phyloP scores from a whole-genome alignment of 2,888 invertebrate species.

The Disparrhopalites patrizii region DNA sequence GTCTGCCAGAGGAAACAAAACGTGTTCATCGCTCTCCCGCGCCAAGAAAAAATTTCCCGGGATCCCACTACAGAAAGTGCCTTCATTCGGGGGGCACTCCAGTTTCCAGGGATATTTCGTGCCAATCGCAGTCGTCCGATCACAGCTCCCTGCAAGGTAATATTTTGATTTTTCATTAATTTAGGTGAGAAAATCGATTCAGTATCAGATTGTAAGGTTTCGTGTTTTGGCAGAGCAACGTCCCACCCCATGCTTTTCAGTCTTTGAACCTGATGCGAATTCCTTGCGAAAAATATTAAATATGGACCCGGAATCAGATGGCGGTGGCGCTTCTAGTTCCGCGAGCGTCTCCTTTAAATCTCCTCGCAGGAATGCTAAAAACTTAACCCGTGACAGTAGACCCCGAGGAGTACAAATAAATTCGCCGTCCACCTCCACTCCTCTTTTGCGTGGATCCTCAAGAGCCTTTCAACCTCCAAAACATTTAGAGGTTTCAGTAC shows the following conservation, averaged over 20 bases:
- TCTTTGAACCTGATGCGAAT: constrained; percentile 34
- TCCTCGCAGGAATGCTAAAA: constrained; percentile 10
- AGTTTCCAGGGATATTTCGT: no score
- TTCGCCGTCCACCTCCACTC: not conserved
- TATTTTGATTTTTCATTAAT: no score
- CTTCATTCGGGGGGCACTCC: no score
- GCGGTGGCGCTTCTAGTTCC: constrained; percentile 2
- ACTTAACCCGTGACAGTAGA: constrained; percentile 1
- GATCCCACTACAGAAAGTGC: constrained; percentile 30
- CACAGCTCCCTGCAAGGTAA: no score
- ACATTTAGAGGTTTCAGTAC: constrained; percentile 45
- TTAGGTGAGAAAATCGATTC: no score
- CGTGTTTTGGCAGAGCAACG: no score
- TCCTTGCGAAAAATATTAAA: constrained; percentile 32
- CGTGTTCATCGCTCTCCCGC: constrained; percentile 32
- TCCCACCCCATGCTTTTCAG: constrained; percentile 6
- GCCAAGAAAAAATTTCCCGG: constrained; percentile 31
- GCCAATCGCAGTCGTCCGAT: no score
- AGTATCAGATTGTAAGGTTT: no score
- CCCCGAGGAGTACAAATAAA: no score
- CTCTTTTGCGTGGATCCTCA: not conserved
- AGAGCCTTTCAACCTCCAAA: constrained; percentile 31
- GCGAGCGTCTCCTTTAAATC: constrained; percentile 6
- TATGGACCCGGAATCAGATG: constrained; percentile 20
- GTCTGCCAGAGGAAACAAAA: constrained; percentile 13